phyloP scores from a whole-genome alignment of 2,797 vertebrate genomes.

The Craterocephalus amniculus region DNA sequence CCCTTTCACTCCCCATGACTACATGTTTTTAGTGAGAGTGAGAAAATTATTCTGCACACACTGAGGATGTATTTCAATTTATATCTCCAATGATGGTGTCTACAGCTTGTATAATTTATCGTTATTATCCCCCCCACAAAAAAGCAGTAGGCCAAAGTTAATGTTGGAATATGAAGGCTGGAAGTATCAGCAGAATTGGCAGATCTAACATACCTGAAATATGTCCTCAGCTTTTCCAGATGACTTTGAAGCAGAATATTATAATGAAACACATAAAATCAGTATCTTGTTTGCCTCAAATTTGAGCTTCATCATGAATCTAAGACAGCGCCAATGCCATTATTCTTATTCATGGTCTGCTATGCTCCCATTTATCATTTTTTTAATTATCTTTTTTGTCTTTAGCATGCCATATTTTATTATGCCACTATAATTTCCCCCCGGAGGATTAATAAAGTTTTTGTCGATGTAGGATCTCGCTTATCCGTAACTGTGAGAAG shows the following conservation, averaged over 20 bases:
- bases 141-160: conserved; percentile 10
- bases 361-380: conserved; percentile 73
- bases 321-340: conserved; percentile 66
- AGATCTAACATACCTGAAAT: conserved; percentile 40
- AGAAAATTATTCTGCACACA: conserved; percentile 24
- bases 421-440: conserved; percentile 69
- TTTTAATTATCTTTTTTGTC: conserved; percentile 78
- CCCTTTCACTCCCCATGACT: conserved; percentile 15
- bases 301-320: conserved; percentile 49
- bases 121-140: conserved; percentile 8
- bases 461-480: conserved; percentile 90
- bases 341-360: conserved; percentile 67
- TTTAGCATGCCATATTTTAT: conserved; percentile 72
- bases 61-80: conserved; percentile 14
- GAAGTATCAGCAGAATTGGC: conserved; percentile 21
- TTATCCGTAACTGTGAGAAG: conserved; percentile 97
- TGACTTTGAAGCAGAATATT: conserved; percentile 55
- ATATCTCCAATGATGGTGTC: conserved; percentile 8
- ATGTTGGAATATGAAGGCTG: conserved; percentile 17
- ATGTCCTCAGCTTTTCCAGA: conserved; percentile 26
- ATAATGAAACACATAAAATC: conserved; percentile 46
- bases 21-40: conserved; percentile 19
- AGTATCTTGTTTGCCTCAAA: conserved; percentile 61
- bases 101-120: conserved; percentile 16
- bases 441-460: conserved; percentile 78